Conservation (phyloP, 2,113 vertebrate species). For the Triplophysa rosa region DNA sequence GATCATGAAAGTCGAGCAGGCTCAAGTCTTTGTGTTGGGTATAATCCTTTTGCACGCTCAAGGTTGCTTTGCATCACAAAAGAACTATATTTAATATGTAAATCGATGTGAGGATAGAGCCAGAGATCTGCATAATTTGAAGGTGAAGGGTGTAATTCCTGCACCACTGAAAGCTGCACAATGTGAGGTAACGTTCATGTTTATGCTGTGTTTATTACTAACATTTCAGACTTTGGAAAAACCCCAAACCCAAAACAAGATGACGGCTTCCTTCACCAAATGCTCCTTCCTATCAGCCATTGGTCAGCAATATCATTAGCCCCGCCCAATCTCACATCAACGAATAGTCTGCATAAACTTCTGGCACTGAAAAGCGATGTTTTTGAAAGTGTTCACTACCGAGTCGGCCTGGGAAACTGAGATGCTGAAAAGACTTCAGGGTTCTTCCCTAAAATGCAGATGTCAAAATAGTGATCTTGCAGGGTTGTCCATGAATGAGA, state of each 20-base stretch:
- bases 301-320: no score
- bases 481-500: not conserved
- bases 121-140: slow-evolving; percentile 1
- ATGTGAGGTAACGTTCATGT: not conserved
- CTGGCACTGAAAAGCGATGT: no score
- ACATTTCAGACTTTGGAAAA: no score
- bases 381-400: no score
- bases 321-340: no score
- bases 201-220: no score
- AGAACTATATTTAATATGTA: slow-evolving; percentile 12
- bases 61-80: slow-evolving; percentile 19
- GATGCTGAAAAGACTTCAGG: not conserved
- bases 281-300: no score
- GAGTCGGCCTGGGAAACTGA: not conserved
- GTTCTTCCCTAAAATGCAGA: not conserved
- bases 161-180: not conserved
- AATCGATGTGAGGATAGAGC: not conserved
- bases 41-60: not conserved
- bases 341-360: no score
- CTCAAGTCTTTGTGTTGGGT: not conserved
- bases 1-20: slow-evolving; percentile 22
- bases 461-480: not conserved
- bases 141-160: not conserved
- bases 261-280: no score
- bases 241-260: no score